Percentiles rank a stretch among this genome's conserved stretches.
phyloP scores from a whole-genome alignment of 2,113 vertebrate species.

The Nothocercus nigrocapillus region DNA sequence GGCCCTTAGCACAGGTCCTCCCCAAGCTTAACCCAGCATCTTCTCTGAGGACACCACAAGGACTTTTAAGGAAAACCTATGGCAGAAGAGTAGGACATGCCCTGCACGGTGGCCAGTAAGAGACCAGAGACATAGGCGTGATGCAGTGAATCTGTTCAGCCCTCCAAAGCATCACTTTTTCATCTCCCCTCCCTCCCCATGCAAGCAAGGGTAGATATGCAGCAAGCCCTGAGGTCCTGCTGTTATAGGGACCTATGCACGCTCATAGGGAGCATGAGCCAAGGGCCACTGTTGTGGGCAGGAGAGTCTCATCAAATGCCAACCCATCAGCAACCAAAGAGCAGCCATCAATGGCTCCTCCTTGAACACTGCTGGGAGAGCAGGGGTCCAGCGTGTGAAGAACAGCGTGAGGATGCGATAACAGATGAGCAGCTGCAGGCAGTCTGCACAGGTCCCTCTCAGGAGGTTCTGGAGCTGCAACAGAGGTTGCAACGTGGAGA shows the following conservation, averaged over 20 bases:
- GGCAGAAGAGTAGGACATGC: not conserved
- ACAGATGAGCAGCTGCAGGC: not conserved
- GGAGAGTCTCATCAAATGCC: not conserved
- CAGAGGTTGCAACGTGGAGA: not conserved
- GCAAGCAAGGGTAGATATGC: not conserved
- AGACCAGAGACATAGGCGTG: not conserved
- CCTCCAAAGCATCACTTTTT: not conserved
- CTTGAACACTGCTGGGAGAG: not conserved
- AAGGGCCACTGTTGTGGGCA: not conserved
- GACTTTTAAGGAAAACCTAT: not conserved
- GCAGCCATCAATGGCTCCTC: not conserved
- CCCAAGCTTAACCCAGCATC: not conserved
- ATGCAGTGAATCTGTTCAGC: not conserved
- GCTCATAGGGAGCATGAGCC: not conserved
- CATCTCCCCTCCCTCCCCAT: not conserved
- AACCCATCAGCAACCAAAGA: not conserved
- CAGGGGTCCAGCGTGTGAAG: not conserved
- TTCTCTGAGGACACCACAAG: not conserved
- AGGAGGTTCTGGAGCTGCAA: rapidly evolving
- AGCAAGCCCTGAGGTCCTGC: not conserved
- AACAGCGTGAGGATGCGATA: not conserved
- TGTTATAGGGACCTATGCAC: not conserved
- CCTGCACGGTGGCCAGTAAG: not conserved
- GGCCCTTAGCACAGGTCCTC: not conserved
- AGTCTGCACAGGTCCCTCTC: not conserved